phyloP scores from a whole-genome alignment of 1,140 invertebrate genomes.

The Eufriesea mexicana region DNA sequence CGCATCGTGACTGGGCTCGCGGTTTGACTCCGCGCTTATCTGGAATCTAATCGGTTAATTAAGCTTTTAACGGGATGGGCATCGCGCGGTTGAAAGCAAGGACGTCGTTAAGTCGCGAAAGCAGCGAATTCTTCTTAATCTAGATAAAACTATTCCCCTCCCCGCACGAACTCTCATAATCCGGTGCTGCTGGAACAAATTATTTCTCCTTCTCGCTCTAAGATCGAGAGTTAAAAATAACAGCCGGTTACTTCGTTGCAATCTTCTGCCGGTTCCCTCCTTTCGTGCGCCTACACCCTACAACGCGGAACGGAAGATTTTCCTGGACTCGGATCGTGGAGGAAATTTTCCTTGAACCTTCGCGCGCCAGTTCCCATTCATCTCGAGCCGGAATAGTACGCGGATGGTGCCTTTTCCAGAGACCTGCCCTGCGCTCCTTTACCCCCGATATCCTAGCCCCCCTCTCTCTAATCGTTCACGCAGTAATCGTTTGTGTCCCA shows the following conservation, averaged over 20 bases:
- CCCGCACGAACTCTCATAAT: neutral
- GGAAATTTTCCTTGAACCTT: neutral
- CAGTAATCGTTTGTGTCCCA: constrained; percentile 72
- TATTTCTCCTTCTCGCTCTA: neutral
- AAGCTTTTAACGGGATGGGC: constrained; percentile 36
- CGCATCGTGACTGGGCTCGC: constrained; percentile 45
- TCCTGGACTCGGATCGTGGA: no score
- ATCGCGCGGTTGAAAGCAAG: constrained; percentile 50
- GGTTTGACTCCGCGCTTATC: constrained; percentile 46
- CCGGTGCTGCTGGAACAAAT: neutral
- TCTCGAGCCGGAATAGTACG: neutral
- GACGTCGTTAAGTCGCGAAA: constrained; percentile 47
- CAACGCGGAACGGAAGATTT: neutral
- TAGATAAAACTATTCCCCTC: constrained; percentile 1
- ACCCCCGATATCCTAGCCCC: constrained; percentile 23
- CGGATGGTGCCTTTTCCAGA: constrained; percentile 31
- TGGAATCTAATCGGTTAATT: constrained; percentile 52
- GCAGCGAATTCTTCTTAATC: constrained; percentile 25
- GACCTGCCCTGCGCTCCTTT: constrained; percentile 2
- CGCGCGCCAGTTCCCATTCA: neutral
- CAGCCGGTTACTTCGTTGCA: no score
- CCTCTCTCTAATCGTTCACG: constrained; percentile 67
- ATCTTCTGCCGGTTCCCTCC: no score
- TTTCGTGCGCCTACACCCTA: neutral
- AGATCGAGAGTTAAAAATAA: neutral